Evolutionary conservation across 2,888 invertebrate species (phyloP).

Genomic region (Mylabris sibirica): DNA sequence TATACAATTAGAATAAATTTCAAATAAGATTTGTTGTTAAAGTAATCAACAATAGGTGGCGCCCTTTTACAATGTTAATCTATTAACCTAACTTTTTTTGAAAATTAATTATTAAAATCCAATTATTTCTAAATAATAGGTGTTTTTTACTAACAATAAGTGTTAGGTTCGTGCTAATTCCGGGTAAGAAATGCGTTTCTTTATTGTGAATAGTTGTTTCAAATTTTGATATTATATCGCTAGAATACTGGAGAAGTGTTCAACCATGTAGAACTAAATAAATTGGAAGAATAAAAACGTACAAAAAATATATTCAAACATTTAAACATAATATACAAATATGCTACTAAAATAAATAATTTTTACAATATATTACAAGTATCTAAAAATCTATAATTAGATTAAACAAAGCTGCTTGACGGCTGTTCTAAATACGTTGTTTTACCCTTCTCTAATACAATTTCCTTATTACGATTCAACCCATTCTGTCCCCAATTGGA

Average conservation of each 20-base stretch:
- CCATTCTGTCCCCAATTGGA: conserved; percentile 65
- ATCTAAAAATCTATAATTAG: neutral
- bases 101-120: too few relatives aligned
- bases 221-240: too few relatives aligned
- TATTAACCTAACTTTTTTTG: too few relatives aligned
- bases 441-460: conserved; percentile 37
- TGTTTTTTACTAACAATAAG: too few relatives aligned
- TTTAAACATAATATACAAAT: conserved; percentile 31
- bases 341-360: conserved; percentile 28
- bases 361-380: conserved; percentile 29
- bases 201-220: neutral
- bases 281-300: conserved; percentile 21
- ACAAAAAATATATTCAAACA: conserved; percentile 33
- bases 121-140: too few relatives aligned
- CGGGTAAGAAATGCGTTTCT: too few relatives aligned
- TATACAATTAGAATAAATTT: too few relatives aligned
- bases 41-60: too few relatives aligned
- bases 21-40: too few relatives aligned
- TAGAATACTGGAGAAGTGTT: too few relatives aligned
- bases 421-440: conserved; percentile 69
- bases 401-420: conserved; percentile 70
- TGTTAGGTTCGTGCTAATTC: too few relatives aligned
- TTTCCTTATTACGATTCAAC: conserved; percentile 39
- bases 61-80: too few relatives aligned
- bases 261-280: neutral